Percentiles rank a stretch among this genome's conserved stretches.
phyloP scores from a whole-genome alignment of 2,888 invertebrate species.

The Podabrus alpinus region DNA sequence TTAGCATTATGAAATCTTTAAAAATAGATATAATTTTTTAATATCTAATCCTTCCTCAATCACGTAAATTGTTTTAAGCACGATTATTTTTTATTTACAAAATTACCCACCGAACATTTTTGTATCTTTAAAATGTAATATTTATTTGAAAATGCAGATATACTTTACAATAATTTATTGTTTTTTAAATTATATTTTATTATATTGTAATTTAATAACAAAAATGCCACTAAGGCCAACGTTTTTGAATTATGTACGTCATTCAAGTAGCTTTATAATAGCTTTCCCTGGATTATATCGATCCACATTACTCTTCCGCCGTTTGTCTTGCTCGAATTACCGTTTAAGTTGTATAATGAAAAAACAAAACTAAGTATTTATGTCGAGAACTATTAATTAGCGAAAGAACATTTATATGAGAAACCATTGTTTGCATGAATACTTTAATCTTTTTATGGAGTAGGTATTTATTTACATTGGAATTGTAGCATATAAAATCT shows the following conservation, averaged over 20 bases:
- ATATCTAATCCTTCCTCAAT: background rate
- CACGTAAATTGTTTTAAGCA: background rate
- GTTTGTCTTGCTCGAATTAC: constrained; percentile 15
- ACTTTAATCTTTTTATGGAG: background rate
- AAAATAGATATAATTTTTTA: background rate
- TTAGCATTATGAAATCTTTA: background rate
- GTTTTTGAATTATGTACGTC: constrained; percentile 11
- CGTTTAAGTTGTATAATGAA: constrained; percentile 18
- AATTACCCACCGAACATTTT: background rate
- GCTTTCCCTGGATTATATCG: constrained; percentile 28
- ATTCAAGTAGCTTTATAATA: constrained; percentile 5
- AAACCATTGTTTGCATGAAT: background rate
- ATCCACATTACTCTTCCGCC: constrained; percentile 16
- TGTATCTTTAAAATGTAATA: background rate
- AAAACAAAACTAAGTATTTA: constrained; percentile 11
- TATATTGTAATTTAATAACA: background rate
- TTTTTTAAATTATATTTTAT: background rate
- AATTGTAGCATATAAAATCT: background rate
- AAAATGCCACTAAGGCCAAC: background rate
- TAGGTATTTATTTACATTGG: background rate
- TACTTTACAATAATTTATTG: background rate
- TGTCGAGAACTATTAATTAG: constrained; percentile 10
- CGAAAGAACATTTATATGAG: constrained; percentile 4
- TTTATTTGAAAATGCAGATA: background rate
- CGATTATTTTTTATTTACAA: background rate